Evolutionary conservation across 2,888 invertebrate genomes (phyloP), one percentile per base, ranked within the genome.

Genomic region (Petrolisthes cinctipes): DNA sequence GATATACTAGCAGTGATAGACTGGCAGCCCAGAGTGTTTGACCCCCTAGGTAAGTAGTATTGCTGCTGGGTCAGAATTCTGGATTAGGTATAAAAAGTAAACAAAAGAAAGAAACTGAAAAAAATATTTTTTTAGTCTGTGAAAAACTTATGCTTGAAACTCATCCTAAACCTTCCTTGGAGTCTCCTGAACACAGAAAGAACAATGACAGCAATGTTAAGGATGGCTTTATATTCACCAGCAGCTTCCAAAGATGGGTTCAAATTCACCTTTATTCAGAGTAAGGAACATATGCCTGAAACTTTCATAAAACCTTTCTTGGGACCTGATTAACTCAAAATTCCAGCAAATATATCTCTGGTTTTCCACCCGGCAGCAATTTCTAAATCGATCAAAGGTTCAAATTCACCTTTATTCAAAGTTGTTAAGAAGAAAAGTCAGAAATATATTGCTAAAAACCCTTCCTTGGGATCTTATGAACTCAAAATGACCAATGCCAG

Each of bases 111-210:
- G 14, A 61, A 61, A 61, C 6, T 9, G 14, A 61, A 61, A 61
- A 61, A 9, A 6, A 9, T 6, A 61, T n/a, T n/a, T n/a, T n/a
- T n/a, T n/a, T n/a, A n/a, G n/a, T n/a, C n/a, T n/a, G 7, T 73
- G 17, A 5, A 73, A n/a, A 73, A 73, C 73, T 14, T n/a, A 20
- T 73, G 73, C 11, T 73, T 73, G 73, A 73, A 73, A 73, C 73
- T 73, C n/a, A 14, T 6, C 73, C n/a, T 11, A 73, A 73, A n/a
- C 5, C n/a, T 73, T 73, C 20, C 7, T 73, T 73, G 73, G n/a
- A n/a, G 73, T 73, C 73, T 73, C n/a, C 11, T 11, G 73, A 73
- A 73, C 73, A 6, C 73, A 73, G 14, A 61, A 61, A 9, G 61
- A 61, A 61, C 61, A 61, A 61, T 61, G 61, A 6, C 61, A 61